Percentiles rank a stretch among this genome's conserved stretches.
These are phyloP conservation scores for Autographa pulchrina DNA, from an alignment of 2,888 invertebrate genomes.

Conservation along the genomic window DNA sequence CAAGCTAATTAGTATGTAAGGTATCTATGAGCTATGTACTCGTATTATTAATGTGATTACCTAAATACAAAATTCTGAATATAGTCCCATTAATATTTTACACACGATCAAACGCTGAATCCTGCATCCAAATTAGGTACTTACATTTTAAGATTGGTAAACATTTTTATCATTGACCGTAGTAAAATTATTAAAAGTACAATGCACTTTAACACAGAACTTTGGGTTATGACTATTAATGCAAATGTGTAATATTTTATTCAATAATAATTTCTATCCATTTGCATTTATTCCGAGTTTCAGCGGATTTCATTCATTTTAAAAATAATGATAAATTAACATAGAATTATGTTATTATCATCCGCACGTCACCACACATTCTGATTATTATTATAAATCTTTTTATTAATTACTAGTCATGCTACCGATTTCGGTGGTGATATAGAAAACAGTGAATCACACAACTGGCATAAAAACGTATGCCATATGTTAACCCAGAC, in stretches of 20 bases:
- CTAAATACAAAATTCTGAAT: background rate
- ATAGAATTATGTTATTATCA: too few relatives aligned
- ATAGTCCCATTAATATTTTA: background rate
- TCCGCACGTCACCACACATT: too few relatives aligned
- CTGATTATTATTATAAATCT: too few relatives aligned
- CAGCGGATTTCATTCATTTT: too few relatives aligned
- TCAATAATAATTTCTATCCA: background rate
- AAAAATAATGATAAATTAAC: too few relatives aligned
- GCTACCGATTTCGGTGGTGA: too few relatives aligned
- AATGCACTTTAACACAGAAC: background rate
- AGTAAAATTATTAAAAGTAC: background rate
- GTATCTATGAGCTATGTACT: background rate
- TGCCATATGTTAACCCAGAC: too few relatives aligned
- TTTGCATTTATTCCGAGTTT: too few relatives aligned
- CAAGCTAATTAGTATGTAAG: too few relatives aligned
- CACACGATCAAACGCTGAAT: conserved; percentile 4
- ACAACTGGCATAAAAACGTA: too few relatives aligned
- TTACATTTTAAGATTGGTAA: background rate
- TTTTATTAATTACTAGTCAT: too few relatives aligned
- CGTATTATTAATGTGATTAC: background rate
- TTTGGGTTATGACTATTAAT: background rate
- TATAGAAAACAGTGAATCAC: too few relatives aligned
- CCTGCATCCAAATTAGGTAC: background rate
- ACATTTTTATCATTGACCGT: background rate
- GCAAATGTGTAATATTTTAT: background rate